A percentile compares a stretch with the other conserved stretches of the same genome.
These are phyloP conservation scores for Salmo trutta DNA, from an alignment of 2,797 vertebrate species.

Conservation along the genomic window DNA sequence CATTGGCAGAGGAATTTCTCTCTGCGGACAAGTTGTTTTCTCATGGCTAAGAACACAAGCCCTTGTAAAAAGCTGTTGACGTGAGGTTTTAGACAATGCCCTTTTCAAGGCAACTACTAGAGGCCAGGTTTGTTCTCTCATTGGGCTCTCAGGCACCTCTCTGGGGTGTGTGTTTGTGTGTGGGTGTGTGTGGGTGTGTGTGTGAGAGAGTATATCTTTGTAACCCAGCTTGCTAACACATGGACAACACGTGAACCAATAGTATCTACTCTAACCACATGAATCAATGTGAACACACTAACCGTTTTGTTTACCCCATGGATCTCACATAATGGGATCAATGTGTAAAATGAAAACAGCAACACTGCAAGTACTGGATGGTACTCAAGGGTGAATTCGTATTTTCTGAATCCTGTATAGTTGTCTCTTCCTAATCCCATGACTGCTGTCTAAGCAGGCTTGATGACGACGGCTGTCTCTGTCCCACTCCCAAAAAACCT, in stretches of 20 bases:
- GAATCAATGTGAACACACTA: neutral
- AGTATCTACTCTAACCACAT: neutral
- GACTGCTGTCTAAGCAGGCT: neutral
- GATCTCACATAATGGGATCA: neutral
- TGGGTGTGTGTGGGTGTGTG: neutral
- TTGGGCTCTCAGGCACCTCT: neutral
- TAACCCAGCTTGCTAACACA: neutral
- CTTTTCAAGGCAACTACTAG: neutral
- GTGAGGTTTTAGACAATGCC: slow-evolving; percentile 20
- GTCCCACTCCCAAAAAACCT: neutral
- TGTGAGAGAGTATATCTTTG: neutral
- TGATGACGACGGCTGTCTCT: neutral
- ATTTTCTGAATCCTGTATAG: neutral
- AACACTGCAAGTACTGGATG: neutral
- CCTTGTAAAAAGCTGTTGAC: slow-evolving; percentile 15
- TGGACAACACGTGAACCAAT: neutral
- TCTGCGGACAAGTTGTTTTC: slow-evolving; percentile 22
- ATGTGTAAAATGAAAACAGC: neutral
- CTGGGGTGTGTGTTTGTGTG: neutral
- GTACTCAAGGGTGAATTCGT: neutral
- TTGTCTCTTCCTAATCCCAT: neutral
- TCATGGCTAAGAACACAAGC: slow-evolving; percentile 37
- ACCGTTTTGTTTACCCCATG: neutral
- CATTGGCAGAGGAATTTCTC: slow-evolving; percentile 18
- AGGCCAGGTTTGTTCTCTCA: slow-evolving; percentile 19